Conservation (phyloP, 1,140 invertebrate genomes). For the Nylanderia fulva region DNA sequence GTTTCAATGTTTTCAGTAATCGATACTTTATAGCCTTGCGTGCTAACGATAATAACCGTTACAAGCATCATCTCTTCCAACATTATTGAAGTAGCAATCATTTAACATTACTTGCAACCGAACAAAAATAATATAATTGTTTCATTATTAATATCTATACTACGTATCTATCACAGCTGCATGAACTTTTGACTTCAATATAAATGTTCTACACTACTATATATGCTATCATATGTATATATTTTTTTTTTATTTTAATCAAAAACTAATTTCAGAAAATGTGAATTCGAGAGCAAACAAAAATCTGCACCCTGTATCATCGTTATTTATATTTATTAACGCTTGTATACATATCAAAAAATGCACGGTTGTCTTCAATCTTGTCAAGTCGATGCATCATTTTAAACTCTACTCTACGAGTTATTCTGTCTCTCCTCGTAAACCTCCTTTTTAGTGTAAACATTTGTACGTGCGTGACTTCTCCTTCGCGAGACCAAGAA, state of each 20-base stretch:
- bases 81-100: constrained; percentile 23
- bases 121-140: neutral
- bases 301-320: neutral
- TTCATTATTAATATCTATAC: neutral
- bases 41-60: constrained; percentile 26
- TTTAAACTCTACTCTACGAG: neutral
- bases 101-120: constrained; percentile 4
- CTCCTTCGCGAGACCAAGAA: neutral
- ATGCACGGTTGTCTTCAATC: neutral
- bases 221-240: neutral
- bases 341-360: neutral
- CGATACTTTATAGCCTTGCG: constrained; percentile 5
- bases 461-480: constrained; percentile 31
- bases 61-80: neutral
- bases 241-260: neutral
- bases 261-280: neutral
- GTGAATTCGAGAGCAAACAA: neutral
- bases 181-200: neutral
- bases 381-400: neutral
- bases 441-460: neutral
- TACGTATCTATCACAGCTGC: neutral
- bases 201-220: no score
- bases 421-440: neutral
- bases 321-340: neutral
- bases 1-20: neutral